A percentile compares a stretch with the other conserved stretches of the same genome.
These are phyloP conservation scores for Cyanistes caeruleus DNA, from an alignment of 2,113 vertebrate genomes.

Conservation along the genomic window DNA sequence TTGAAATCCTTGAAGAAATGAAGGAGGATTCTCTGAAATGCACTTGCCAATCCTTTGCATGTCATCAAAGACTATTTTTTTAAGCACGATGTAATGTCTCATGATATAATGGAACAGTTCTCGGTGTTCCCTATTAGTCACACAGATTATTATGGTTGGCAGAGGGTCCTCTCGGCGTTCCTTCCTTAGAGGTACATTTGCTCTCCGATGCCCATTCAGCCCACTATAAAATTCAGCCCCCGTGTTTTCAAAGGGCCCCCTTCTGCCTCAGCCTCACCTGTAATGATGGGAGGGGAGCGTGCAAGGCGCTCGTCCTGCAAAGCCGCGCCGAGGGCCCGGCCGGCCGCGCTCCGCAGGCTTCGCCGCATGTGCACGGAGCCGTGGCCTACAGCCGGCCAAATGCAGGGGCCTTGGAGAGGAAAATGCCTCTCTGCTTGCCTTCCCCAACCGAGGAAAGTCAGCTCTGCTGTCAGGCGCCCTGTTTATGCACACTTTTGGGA, in stretches of 20 bases:
- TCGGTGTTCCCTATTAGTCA: conserved; percentile 28
- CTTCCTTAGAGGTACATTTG: background rate
- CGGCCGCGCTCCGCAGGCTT: background rate
- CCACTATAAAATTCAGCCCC: background rate
- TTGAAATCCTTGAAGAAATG: conserved; percentile 59
- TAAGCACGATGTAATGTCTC: conserved; percentile 47
- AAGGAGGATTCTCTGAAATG: conserved; percentile 61
- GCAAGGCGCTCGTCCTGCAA: background rate
- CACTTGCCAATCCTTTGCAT: conserved; percentile 11
- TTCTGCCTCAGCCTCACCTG: background rate
- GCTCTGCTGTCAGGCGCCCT: background rate
- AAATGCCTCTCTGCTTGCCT: background rate
- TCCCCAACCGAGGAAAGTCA: background rate
- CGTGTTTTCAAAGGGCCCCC: background rate
- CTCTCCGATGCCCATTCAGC: background rate
- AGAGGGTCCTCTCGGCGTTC: background rate
- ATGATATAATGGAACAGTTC: conserved; percentile 49
- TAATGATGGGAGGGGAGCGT: background rate
- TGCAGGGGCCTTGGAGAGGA: no score
- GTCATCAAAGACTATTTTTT: conserved; percentile 46
- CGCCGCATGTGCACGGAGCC: accelerated
- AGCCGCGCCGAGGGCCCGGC: accelerated
- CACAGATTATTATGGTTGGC: conserved; percentile 50
- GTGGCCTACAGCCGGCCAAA: accelerated
- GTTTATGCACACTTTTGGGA: background rate